Base-by-base conservation (phyloP, 2,113 vertebrate genomes). In the Ranitomeya imitator region DNA sequence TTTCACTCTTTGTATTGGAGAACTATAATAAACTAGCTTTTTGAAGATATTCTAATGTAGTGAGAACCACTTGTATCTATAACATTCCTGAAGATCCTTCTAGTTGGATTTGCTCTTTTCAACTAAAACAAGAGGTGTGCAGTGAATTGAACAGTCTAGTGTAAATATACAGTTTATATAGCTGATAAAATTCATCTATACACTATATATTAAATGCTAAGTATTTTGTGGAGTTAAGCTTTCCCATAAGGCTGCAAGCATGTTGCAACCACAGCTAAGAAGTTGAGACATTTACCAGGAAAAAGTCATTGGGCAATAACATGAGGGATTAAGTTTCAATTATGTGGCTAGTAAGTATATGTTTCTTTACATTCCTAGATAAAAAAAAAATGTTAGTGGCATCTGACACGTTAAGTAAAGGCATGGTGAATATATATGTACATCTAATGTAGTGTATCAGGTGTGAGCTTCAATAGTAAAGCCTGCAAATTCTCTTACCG, bases 291-390 rank as follows among this genome's bases (percentile, higher is more conserved):
- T 51, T 51, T 57, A 51, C 16, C 14, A 52, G n/a, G 37, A 73
- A 82, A 65, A 37, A 8, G n/a, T 73, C 12, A 23, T 37, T 23
- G n/a, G 31, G 15, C 5, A 73, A 19, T 18, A 69, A 80, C 26
- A 87, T 57, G 2, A 80, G 13, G 60, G 85, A 86, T 45, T 52
- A 61, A 65, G 57, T 19, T 79, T 79, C 4, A 80, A 15, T 69
- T 37, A 76, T 61, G 71, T 13, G 7, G 52, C 52, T 69, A 73
- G 12, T 74, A 77, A 77, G 59, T 76, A 61, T 45, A 61, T 59
- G 23, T 85, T 71, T 6, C 16, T 4, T 37, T 73, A 19, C 15
- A 85, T 10, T 23, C 21, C 23, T 85, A 71, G 71, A 60, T 85
- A 45, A 45, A 51, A 60, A 85, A 45, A 45, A 45, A 4, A 61